Conservation (phyloP, 2,797 vertebrate species). For the Anniella stebbinsi region DNA sequence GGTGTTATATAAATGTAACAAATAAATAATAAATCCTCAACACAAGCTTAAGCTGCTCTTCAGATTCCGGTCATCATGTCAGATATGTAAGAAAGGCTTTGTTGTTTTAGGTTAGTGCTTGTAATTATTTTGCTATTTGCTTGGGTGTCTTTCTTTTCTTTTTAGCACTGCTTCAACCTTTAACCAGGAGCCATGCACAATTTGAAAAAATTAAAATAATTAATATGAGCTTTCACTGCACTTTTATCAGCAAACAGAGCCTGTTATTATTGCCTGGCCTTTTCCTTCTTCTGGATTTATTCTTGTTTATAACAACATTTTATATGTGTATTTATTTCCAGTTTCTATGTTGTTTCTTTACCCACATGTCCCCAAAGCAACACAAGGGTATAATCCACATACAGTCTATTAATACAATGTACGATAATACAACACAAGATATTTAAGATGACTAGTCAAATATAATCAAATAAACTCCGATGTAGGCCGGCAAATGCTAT, state of each 20-base stretch:
- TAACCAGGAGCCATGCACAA: neutral
- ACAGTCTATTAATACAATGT: no score
- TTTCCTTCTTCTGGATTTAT: neutral
- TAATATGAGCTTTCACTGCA: neutral
- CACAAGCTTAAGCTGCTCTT: neutral
- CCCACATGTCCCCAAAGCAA: neutral
- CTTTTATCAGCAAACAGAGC: neutral
- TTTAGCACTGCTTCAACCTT: neutral
- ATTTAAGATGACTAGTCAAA: neutral
- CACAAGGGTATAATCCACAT: neutral
- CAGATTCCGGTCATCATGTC: neutral
- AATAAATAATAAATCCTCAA: no score
- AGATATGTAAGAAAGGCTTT: neutral
- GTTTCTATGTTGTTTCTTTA: neutral
- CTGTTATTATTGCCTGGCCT: neutral
- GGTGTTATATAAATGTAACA: no score
- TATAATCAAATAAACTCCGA: neutral
- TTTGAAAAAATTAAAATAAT: neutral
- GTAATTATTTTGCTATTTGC: neutral
- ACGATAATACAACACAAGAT: neutral
- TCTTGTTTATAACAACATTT: neutral
- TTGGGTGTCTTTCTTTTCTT: neutral
- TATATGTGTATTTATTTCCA: neutral
- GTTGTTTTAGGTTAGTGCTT: neutral
- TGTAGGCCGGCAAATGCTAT: neutral